These are phyloP conservation scores for Tachysurus fulvidraco DNA, from an alignment of 2,113 vertebrate genomes.

Conservation along the genomic window DNA sequence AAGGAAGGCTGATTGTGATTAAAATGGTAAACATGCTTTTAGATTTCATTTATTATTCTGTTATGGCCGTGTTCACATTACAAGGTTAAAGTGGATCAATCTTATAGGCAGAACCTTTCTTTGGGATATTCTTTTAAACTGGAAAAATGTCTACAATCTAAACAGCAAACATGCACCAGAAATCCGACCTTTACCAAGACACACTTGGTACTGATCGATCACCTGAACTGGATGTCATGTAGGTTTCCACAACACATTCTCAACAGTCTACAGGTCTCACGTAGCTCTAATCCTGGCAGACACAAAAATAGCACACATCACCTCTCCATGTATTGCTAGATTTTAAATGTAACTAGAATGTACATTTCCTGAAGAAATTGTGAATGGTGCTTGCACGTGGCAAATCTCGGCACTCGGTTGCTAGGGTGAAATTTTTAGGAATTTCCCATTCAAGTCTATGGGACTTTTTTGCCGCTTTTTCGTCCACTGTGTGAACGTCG, in stretches of 20 bases:
- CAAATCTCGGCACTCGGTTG: too few species aligned
- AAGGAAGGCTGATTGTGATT: background rate
- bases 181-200: background rate
- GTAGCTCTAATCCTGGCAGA: background rate
- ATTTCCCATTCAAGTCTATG: too few species aligned
- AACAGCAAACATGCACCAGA: background rate
- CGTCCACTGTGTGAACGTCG: too few species aligned
- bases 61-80: constrained; percentile 17
- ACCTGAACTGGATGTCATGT: background rate
- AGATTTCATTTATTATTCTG: constrained; percentile 35
- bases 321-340: background rate
- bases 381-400: too few species aligned
- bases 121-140: background rate
- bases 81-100: background rate
- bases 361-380: too few species aligned
- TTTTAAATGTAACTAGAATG: background rate
- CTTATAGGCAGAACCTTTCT: background rate
- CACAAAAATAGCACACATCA: background rate
- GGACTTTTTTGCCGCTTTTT: too few species aligned
- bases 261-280: background rate
- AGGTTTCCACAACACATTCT: too few species aligned
- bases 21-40: constrained; percentile 13
- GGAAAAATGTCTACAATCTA: background rate
- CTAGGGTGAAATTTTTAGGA: too few species aligned
- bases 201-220: background rate